phyloP scores from a whole-genome alignment of 2,113 vertebrate species.

The Scomber japonicus region DNA sequence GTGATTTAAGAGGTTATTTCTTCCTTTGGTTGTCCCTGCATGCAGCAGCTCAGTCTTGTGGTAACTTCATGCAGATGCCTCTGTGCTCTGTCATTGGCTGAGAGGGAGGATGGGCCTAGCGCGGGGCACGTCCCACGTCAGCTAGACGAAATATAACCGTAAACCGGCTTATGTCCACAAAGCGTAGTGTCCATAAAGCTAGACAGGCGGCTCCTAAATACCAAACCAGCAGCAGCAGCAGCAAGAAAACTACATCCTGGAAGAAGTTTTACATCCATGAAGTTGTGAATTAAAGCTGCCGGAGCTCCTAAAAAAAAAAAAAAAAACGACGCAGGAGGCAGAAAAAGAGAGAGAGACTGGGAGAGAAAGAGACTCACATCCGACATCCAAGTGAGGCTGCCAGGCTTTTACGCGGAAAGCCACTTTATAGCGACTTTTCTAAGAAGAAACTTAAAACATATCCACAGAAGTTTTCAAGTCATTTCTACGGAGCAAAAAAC shows the following conservation, averaged over 20 bases:
- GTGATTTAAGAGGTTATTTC: no score
- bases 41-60: no score
- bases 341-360: background rate
- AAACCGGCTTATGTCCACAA: background rate
- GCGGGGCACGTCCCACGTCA: conserved; percentile 31
- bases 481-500: background rate
- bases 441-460: no score
- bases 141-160: conserved; percentile 5
- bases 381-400: background rate
- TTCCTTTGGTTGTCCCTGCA: no score
- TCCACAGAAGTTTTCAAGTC: background rate
- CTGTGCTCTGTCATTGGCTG: conserved; percentile 41
- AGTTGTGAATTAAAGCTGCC: background rate
- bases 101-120: conserved; percentile 7
- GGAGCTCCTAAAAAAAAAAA: background rate
- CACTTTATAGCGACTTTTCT: no score
- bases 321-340: background rate
- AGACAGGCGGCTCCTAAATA: background rate
- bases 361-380: background rate
- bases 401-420: background rate
- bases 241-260: background rate
- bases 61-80: background rate
- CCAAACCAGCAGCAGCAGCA: no score
- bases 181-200: background rate
- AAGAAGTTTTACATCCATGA: conserved; percentile 3